Conservation (phyloP, 2,797 vertebrate species). For the Passerculus sandwichensis region DNA sequence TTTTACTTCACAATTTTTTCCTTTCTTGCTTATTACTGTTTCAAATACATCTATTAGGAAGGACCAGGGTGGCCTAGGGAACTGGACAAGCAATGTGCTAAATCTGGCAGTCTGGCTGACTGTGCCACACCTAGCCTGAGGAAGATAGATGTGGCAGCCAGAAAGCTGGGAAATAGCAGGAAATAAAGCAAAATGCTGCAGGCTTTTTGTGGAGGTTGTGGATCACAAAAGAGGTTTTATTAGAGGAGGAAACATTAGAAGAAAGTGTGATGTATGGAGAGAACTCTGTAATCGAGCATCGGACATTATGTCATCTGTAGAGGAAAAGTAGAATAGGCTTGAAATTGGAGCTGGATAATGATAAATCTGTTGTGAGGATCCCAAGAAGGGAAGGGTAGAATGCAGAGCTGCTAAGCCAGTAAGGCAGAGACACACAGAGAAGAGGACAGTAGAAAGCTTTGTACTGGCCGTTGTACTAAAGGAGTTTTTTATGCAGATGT, state of each 20-base stretch:
- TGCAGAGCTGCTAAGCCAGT: background rate
- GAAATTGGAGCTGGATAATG: background rate
- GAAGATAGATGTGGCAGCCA: background rate
- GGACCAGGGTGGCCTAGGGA: background rate
- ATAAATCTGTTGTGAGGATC: background rate
- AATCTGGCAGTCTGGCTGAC: background rate
- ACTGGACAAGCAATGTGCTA: background rate
- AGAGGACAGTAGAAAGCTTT: background rate
- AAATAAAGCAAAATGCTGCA: background rate
- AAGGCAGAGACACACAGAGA: background rate
- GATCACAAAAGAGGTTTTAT: background rate
- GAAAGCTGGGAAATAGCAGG: background rate
- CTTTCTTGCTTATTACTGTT: background rate
- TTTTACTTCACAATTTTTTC: background rate
- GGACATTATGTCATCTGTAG: background rate
- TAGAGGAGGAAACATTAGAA: background rate
- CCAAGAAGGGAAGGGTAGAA: background rate
- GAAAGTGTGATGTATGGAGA: background rate
- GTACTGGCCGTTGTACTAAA: accelerated
- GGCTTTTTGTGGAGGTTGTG: background rate
- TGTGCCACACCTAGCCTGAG: background rate
- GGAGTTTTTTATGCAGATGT: background rate
- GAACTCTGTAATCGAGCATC: background rate
- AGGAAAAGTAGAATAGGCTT: background rate
- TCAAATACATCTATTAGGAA: background rate